phyloP scores from a whole-genome alignment of 1,140 invertebrate species.

The Leptestheria dahalacensis region DNA sequence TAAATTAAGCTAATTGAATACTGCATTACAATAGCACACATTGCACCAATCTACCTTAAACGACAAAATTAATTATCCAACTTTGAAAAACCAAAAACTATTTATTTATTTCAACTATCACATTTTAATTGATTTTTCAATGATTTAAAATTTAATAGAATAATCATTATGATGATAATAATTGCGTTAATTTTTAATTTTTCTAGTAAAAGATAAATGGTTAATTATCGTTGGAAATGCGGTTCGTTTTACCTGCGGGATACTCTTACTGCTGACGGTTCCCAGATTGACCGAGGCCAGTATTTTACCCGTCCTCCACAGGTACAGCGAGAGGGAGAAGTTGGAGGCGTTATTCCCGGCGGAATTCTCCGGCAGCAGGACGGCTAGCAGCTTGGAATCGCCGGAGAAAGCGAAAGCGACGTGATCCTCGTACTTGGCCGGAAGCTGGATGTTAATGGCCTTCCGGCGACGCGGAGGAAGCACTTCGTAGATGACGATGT shows the following conservation, averaged over 20 bases:
- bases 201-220: no score
- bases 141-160: no score
- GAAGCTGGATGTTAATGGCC: conserved; percentile 6
- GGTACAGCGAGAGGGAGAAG: conserved; percentile 10
- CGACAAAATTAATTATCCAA: no score
- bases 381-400: conserved; percentile 6
- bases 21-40: no score
- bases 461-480: conserved; percentile 6
- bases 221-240: no score
- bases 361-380: conserved; percentile 1
- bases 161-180: no score
- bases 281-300: conserved; percentile 6
- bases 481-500: conserved; percentile 13
- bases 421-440: conserved; percentile 7
- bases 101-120: no score
- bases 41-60: no score
- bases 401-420: conserved; percentile 13
- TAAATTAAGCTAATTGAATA: no score
- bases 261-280: neutral
- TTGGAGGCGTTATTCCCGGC: neutral
- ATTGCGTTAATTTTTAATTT: no score
- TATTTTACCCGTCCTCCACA: conserved; percentile 14
- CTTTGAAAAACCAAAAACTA: neutral
- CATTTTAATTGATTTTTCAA: no score
- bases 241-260: conserved; percentile 9